Evolutionary conservation across 30 jellyfish, hydroid and myxozoan species (phyloP), one percentile per base, ranked within the genome.

Genomic region (Morbakka virulenta): DNA sequence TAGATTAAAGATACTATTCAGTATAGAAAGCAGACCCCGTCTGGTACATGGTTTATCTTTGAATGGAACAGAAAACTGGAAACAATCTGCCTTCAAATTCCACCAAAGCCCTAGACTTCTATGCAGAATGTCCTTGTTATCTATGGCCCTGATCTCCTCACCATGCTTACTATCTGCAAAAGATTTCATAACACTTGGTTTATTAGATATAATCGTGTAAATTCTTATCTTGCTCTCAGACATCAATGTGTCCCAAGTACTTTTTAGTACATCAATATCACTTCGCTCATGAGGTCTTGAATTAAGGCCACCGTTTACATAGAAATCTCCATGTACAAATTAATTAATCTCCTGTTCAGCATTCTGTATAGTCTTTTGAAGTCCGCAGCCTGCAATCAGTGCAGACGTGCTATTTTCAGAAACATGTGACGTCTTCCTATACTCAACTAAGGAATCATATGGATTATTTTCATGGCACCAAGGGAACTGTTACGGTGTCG

Each of bases 391-490:
- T 31, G 95, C 79, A 4, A 41, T 63, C 23, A 70, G 25, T 28
- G 95, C 83, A 25, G 81, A 66, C 28, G 88, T 63, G 30, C 26
- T 83, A 31, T 47, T 66, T 35, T 88, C 88, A 83, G 74, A 72
- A 50, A 72, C 72, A 34, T 83, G 95, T n/a, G 74, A 83, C 63
- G 50, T 70, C 89, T 63, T 83, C 35, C 80, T 35, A 50, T 72
- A 83, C 34, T 71, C 83, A 27, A 83, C 53, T 31, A 76, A 71
- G 79, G 51, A 71, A 23, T 47, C 51, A 20, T 35, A 53, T 77
- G 67, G 76, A 64, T 63, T 35, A 2, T 72, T 72, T 13, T 70
- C 94, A 52, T 73, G 33, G 50, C 35, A 69, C 94, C 94, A 82
- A 29, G 61, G 63, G 49, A 82, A 82, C 95, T 32, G 70, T 65